Percentiles rank a stretch among this genome's conserved stretches.
Conservation (phyloP, 2,888 invertebrate species). For the Dinocampus coccinellae region DNA sequence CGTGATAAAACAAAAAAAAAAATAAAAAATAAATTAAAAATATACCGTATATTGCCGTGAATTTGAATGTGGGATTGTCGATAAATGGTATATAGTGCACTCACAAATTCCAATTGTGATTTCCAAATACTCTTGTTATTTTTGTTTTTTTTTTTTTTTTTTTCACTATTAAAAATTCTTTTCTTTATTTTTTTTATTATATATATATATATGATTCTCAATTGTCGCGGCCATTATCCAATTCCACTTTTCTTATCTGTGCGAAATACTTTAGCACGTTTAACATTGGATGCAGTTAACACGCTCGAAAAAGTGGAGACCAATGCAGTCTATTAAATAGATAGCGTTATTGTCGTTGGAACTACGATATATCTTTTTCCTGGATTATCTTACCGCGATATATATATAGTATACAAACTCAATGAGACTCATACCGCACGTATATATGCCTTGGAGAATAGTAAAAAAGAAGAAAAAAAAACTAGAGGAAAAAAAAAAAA, state of each 20-base stretch:
- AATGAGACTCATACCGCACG: neutral
- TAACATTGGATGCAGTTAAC: conserved; percentile 51
- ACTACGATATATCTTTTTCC: conserved; percentile 29
- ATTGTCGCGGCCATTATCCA: conserved; percentile 45
- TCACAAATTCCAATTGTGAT: neutral
- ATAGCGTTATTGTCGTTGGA: conserved; percentile 44
- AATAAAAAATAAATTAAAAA: neutral
- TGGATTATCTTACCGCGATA: conserved; percentile 27
- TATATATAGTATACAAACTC: conserved; percentile 23
- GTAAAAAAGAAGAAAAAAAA: no score
- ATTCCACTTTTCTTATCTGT: conserved; percentile 44
- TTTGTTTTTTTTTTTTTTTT: no score
- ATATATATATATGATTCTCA: conserved; percentile 20
- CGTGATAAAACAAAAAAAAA: neutral
- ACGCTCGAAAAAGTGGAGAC: conserved; percentile 50
- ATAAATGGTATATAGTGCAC: neutral
- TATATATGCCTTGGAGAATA: neutral
- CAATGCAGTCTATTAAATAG: conserved; percentile 58
- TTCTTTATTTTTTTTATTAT: neutral
- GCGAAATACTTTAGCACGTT: conserved; percentile 26
- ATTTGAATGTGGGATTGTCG: neutral
- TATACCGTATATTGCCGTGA: no score
- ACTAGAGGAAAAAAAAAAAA: neutral
- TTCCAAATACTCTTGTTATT: neutral
- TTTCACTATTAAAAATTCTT: no score